Base-by-base conservation (phyloP, 2,888 invertebrate genomes). In the Athalia rosae region DNA sequence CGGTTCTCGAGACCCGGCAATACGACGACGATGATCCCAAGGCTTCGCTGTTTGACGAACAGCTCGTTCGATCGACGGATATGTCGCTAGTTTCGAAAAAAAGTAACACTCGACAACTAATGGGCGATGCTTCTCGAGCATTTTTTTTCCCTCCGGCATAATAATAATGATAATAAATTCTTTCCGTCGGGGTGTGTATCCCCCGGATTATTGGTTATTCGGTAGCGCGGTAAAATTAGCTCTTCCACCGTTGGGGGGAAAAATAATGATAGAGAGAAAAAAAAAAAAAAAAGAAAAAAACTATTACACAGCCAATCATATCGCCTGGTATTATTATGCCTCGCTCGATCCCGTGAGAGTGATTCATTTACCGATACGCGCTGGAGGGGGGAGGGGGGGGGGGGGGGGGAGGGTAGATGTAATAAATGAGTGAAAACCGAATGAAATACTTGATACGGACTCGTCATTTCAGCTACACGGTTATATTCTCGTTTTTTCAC, bases 41-140 rank as follows among this genome's bases (percentile, higher is more conserved):
- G 28, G 28, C 28, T 53, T 67, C 53, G 48, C 50, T 50, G 48
- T 41, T 9, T 11, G 43, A 11, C 8, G 15, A 47, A 28, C 43
- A 13, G 67, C 67, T 67, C 50, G 67, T 67, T 53, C 67, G 9
- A 11, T 67, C 53, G 9, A 15, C 15, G 67, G 67, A 67, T 67
- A 41, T 9, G 67, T 67, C 53, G 5, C 28, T 28, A 28, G 28
- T 28, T 28, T 28, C 28, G 2, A 1, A 53, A 67, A 67, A 67
- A 67, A 67, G 67, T 67, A n/a, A 45, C 13, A 64, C 64, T 47
- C 45, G 47, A 47, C 64, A 64, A 45, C 8, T 9, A 15, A 11
- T 64, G n/a, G 47, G 0, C 13, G 28, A 28, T 28, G 28, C 28
- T 28, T 28, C 28, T 28, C 2, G 28, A 28, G 28, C 28, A 28